Base-by-base conservation (phyloP, 2,113 vertebrate species). In the Vulpes vulpes region DNA sequence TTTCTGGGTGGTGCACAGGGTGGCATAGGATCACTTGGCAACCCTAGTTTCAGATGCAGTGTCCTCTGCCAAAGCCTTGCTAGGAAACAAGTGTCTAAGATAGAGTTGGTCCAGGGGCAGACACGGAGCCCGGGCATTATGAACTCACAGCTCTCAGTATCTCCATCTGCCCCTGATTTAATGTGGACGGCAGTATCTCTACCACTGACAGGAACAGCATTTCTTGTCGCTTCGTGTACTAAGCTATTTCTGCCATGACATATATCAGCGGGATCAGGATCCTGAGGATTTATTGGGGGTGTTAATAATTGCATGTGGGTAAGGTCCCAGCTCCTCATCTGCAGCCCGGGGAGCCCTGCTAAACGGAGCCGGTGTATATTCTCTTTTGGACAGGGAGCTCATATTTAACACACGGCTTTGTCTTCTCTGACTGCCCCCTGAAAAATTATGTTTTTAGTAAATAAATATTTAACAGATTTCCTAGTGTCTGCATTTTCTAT, bases 391-490 rank as follows among this genome's bases (percentile, higher is more conserved):
- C 62, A 92, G 86, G 69, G 20, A 93, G 60, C 82, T 93, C 95
- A 57, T 89, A 97, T 98, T 98, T 96, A 98, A 98, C 11, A 19
- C 0, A 0, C 12, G 65, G 53, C 65, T 98, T 97, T 96, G 76
- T 84, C 53, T 97, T 86, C 93, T 32, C 84, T 96, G 91, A 84
- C 43, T 86, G 85, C 27, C 92, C 82, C 97, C 69, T 86, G 87
- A 85, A 97, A 98, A 98, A 93, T 32, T 71, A 6, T 71, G 51
- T 89, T 30, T 96, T 95, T 83, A 59, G 82, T 69, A 98, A 98
- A 98, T 97, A 98, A 98, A 97, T 92, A 98, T 96, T 89, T 95
- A 85, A 92, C 76, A 95, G 78, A 93, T 86, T 95, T 86, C 30
- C 62, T 43, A 35, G 60, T 53, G 62, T 89, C 69, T 94, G 67